Evolutionary conservation across 2,888 invertebrate species (phyloP).

Genomic region (Boloria selene): DNA sequence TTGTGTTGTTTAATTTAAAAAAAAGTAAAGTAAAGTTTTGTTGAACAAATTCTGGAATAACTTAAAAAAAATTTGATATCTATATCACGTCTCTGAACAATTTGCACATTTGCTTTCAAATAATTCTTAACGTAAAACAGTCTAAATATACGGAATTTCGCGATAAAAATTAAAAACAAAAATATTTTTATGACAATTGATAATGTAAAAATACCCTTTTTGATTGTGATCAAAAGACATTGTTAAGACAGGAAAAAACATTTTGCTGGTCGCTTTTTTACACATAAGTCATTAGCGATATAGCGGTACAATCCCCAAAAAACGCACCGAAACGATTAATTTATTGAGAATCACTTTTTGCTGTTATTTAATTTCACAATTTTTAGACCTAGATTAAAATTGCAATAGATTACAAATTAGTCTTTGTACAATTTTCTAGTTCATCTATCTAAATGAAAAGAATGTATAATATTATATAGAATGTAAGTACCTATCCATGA

Average conservation of each 20-base stretch:
- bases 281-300: constrained; percentile 16
- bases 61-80: too few relatives aligned
- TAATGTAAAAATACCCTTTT: not conserved
- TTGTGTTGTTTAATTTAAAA: too few relatives aligned
- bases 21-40: too few relatives aligned
- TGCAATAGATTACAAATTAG: not conserved
- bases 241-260: constrained; percentile 18
- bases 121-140: too few relatives aligned
- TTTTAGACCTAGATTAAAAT: not conserved
- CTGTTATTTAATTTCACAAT: constrained; percentile 3
- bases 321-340: constrained; percentile 3
- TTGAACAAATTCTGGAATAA: too few relatives aligned
- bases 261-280: constrained; percentile 23
- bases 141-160: too few relatives aligned
- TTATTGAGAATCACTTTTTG: not conserved
- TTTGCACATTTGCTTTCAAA: too few relatives aligned
- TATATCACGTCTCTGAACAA: too few relatives aligned
- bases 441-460: not conserved
- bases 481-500: too few relatives aligned
- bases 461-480: not conserved
- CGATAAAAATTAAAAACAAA: too few relatives aligned
- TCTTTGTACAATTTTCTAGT: not conserved
- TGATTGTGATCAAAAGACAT: not conserved
- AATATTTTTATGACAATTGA: too few relatives aligned
- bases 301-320: constrained; percentile 26